phyloP scores from a whole-genome alignment of 2,797 vertebrate genomes.

The Lithobates pipiens region DNA sequence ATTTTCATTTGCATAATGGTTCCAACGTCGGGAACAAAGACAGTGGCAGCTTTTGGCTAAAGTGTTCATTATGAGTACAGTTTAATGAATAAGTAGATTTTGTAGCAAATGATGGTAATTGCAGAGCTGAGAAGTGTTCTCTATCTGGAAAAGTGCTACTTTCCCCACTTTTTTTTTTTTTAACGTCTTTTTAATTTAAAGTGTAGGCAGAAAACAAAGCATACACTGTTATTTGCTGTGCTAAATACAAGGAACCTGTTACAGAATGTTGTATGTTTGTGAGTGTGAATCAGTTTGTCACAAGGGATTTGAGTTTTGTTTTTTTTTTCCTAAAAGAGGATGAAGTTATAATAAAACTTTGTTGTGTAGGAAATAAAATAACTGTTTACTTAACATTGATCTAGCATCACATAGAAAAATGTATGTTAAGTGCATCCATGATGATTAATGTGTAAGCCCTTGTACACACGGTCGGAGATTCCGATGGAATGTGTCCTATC shows the following conservation, averaged over 20 bases:
- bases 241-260: slow-evolving; percentile 36
- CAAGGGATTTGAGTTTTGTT: not conserved
- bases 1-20: slow-evolving; percentile 33
- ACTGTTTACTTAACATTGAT: too few relatives aligned
- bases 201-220: slow-evolving; percentile 38
- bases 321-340: not conserved
- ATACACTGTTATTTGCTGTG: slow-evolving; percentile 42
- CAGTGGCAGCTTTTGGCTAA: slow-evolving; percentile 29
- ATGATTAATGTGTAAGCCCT: too few relatives aligned
- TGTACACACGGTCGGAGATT: too few relatives aligned
- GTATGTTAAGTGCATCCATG: too few relatives aligned
- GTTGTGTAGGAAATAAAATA: not conserved
- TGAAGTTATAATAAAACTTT: slow-evolving; percentile 16
- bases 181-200: slow-evolving; percentile 46
- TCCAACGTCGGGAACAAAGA: slow-evolving; percentile 34
- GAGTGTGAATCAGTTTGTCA: slow-evolving; percentile 35
- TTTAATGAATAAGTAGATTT: slow-evolving; percentile 43
- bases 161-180: slow-evolving; percentile 25
- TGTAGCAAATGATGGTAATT: slow-evolving; percentile 48
- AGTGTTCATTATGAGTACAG: slow-evolving; percentile 44
- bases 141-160: slow-evolving; percentile 47
- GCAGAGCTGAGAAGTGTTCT: slow-evolving; percentile 25
- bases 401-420: too few relatives aligned
- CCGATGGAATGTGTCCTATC: too few relatives aligned
- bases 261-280: slow-evolving; percentile 12